Conservation (phyloP, 2,797 vertebrate genomes). For the Pangasius larnaudii region DNA sequence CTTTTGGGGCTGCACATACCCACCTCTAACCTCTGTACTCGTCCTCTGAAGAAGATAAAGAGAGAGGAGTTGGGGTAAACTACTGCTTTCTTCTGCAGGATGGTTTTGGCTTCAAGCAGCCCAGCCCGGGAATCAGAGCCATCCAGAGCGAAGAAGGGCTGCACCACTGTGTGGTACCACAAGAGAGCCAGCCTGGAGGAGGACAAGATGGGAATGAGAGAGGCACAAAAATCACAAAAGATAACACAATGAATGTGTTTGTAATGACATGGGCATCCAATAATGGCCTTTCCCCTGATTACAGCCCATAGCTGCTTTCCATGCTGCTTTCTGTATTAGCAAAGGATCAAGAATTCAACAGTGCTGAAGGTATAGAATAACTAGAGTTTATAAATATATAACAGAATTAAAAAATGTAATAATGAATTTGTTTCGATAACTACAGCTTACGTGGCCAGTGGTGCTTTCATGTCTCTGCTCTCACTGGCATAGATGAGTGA, state of each 20-base stretch:
- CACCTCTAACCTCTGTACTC: constrained; percentile 97
- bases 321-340: background rate
- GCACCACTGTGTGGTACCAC: constrained; percentile 98
- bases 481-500: constrained; percentile 96
- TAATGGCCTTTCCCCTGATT: background rate
- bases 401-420: background rate
- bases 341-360: background rate
- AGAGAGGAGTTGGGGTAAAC: constrained; percentile 96
- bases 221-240: background rate
- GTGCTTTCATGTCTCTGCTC: constrained; percentile 99
- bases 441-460: constrained; percentile 96
- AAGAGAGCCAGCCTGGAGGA: constrained; percentile 86
- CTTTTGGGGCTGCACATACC: background rate
- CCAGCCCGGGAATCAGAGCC: constrained; percentile 89
- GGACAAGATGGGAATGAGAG: constrained; percentile 20
- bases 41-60: constrained; percentile 98
- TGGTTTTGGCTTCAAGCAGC: constrained; percentile 91
- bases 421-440: background rate
- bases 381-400: background rate
- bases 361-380: background rate
- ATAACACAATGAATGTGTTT: background rate
- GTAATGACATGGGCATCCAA: background rate
- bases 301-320: background rate
- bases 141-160: constrained; percentile 96
- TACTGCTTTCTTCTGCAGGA: constrained; percentile 89